These are phyloP conservation scores for Macrosiphum euphorbiae DNA, from an alignment of 2,888 invertebrate genomes.

Conservation along the genomic window DNA sequence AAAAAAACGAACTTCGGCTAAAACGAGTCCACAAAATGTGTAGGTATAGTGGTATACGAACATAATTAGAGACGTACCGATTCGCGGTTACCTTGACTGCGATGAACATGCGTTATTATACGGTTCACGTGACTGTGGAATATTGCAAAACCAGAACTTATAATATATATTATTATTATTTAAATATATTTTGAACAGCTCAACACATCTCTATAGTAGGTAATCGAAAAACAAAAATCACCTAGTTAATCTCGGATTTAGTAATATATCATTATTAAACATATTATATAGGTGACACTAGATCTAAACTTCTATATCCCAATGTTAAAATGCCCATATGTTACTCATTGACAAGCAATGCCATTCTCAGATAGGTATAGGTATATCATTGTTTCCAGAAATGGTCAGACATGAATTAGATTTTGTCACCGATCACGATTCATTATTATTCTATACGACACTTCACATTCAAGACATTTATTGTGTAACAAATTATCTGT, in stretches of 20 bases:
- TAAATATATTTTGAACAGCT: not conserved
- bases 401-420: constrained; percentile 33
- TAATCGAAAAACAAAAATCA: not conserved
- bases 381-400: constrained; percentile 51
- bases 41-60: not conserved
- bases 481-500: constrained; percentile 28
- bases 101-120: constrained; percentile 43
- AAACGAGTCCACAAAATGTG: constrained; percentile 41
- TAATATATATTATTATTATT: not conserved
- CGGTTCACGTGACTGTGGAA: constrained; percentile 32
- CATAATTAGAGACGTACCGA: constrained; percentile 31
- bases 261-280: not conserved
- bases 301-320: not conserved
- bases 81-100: constrained; percentile 49
- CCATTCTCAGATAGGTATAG: not conserved
- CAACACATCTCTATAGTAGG: no score
- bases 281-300: not conserved
- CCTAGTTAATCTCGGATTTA: not conserved
- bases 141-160: constrained; percentile 9
- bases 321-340: not conserved
- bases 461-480: not conserved
- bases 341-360: not conserved
- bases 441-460: constrained; percentile 40
- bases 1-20: constrained; percentile 10
- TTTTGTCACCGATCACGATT: constrained; percentile 55